Conservation (phyloP, 2,113 vertebrate genomes). For the Excalfactoria chinensis region DNA sequence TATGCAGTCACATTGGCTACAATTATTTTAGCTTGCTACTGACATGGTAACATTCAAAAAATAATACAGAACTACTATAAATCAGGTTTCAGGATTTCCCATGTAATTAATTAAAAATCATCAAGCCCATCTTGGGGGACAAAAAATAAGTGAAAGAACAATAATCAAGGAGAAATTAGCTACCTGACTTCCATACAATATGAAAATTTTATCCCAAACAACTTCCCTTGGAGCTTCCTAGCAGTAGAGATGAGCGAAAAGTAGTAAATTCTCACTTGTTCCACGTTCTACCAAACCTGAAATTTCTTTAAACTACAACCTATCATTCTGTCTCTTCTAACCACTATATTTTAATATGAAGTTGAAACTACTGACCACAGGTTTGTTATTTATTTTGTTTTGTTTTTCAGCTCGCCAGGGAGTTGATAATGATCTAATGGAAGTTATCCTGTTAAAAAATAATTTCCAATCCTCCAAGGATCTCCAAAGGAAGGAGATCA, state of each 20-base stretch:
- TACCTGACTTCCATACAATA: not conserved
- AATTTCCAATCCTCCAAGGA: slow-evolving; percentile 73
- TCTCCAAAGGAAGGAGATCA: slow-evolving; percentile 65
- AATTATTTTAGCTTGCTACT: not conserved
- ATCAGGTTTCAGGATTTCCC: not conserved
- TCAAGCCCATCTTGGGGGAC: not conserved
- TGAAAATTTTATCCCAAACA: not conserved
- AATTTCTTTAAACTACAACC: not conserved
- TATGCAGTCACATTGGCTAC: not conserved
- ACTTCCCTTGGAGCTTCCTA: not conserved
- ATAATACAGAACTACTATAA: not conserved
- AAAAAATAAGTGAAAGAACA: not conserved
- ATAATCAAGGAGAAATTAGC: not conserved
- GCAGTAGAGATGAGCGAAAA: not conserved
- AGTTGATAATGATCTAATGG: slow-evolving; percentile 73
- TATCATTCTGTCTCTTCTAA: not conserved
- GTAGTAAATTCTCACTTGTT: not conserved
- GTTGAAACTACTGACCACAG: not conserved
- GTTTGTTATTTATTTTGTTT: not conserved
- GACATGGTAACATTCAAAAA: not conserved
- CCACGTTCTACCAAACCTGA: not conserved
- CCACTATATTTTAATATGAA: not conserved
- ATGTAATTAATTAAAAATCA: not conserved
- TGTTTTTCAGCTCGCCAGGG: slow-evolving; percentile 58
- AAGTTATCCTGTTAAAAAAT: slow-evolving; percentile 68